phyloP scores from a whole-genome alignment of 2,797 vertebrate genomes.

The Sebastes trivittatus region DNA sequence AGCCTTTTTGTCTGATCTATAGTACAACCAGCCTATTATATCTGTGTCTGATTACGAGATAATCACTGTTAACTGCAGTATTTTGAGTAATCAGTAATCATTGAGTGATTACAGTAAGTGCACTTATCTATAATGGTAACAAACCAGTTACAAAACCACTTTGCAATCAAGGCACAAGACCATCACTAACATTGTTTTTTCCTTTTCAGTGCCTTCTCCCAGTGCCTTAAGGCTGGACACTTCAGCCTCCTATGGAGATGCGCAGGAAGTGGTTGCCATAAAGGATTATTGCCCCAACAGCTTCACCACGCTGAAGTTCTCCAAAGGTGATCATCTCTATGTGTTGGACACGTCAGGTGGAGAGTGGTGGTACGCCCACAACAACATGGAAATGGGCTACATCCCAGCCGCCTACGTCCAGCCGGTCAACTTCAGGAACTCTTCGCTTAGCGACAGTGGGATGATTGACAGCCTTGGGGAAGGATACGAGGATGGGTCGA shows the following conservation, averaged over 20 bases:
- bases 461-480: conserved; percentile 92
- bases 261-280: conserved; percentile 94
- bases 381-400: conserved; percentile 97
- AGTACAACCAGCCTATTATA: neutral
- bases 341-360: conserved; percentile 94
- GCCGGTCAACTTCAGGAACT: conserved; percentile 87
- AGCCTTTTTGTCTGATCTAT: neutral
- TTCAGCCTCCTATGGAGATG: conserved; percentile 86
- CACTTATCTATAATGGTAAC: conserved; percentile 3
- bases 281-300: conserved; percentile 95
- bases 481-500: conserved; percentile 86
- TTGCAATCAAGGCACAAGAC: neutral
- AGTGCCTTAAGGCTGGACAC: conserved; percentile 92
- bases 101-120: neutral
- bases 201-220: conserved; percentile 92
- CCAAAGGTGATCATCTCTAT: conserved; percentile 93
- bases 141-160: neutral
- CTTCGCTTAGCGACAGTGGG: conserved; percentile 93
- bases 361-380: conserved; percentile 99
- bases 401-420: conserved; percentile 95
- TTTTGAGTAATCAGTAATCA: conserved; percentile 10
- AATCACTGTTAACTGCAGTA: neutral
- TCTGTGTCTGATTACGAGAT: conserved; percentile 17
- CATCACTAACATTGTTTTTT: neutral
- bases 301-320: conserved; percentile 96